These are phyloP conservation scores for Uria lomvia DNA, from an alignment of 2,113 vertebrate species.

Conservation along the genomic window DNA sequence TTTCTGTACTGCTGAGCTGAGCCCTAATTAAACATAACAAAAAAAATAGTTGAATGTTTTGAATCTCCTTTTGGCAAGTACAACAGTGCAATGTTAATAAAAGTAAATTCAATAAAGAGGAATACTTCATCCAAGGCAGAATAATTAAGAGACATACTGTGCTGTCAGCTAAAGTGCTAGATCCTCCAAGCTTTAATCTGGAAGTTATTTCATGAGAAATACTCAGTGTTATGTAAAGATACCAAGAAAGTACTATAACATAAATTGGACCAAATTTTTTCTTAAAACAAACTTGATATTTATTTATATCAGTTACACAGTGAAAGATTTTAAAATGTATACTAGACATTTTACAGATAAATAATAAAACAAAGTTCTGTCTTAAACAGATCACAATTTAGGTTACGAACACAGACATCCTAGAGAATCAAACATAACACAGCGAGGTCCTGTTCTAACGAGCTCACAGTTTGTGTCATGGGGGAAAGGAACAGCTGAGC, in stretches of 20 bases:
- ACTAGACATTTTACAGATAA: slow-evolving; percentile 2
- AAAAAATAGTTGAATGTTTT: slow-evolving; percentile 60
- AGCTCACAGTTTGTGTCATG: neutral
- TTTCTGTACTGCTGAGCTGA: slow-evolving; percentile 29
- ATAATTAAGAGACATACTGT: slow-evolving; percentile 68
- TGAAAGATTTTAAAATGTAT: neutral
- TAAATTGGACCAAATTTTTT: neutral
- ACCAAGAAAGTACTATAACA: neutral
- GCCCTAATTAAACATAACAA: slow-evolving; percentile 65
- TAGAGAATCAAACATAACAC: neutral
- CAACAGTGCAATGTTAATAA: slow-evolving; percentile 55
- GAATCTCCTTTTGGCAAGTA: slow-evolving; percentile 62
- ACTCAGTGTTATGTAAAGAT: neutral
- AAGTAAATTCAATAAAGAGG: slow-evolving; percentile 65
- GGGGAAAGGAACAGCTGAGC: neutral
- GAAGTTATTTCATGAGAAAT: slow-evolving; percentile 12
- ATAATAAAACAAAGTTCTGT: neutral
- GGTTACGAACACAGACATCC: neutral
- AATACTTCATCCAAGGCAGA: slow-evolving; percentile 58
- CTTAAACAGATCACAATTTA: neutral
- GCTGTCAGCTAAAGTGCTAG: slow-evolving; percentile 44
- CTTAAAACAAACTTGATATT: neutral
- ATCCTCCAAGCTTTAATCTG: slow-evolving; percentile 18
- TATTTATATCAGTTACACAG: slow-evolving; percentile 43
- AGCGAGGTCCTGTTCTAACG: neutral